These are phyloP conservation scores for Prosopocoilus inquinatus DNA, from an alignment of 2,888 invertebrate species.

Conservation along the genomic window DNA sequence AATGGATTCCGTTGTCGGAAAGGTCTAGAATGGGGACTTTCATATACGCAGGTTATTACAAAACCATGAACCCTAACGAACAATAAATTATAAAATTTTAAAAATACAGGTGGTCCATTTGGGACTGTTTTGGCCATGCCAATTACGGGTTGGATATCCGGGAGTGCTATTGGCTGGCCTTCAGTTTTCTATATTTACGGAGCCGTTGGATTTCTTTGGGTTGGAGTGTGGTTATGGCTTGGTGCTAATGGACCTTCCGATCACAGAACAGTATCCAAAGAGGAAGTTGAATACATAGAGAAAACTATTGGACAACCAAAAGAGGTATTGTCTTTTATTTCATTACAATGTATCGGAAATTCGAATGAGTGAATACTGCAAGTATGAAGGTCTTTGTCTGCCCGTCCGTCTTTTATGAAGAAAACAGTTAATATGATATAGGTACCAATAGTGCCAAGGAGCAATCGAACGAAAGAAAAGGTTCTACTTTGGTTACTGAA, in stretches of 20 bases:
- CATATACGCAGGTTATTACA: slow-evolving; percentile 56
- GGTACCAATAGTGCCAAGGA: too few relatives aligned
- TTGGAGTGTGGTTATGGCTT: slow-evolving; percentile 58
- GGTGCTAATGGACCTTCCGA: slow-evolving; percentile 66
- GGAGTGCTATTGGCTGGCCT: slow-evolving; percentile 71
- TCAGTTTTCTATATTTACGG: slow-evolving; percentile 76
- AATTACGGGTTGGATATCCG: slow-evolving; percentile 69
- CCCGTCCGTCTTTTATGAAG: too few relatives aligned
- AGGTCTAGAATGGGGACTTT: slow-evolving; percentile 67
- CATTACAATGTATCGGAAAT: background rate
- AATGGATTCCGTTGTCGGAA: slow-evolving; percentile 72
- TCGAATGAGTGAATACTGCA: background rate
- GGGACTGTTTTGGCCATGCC: slow-evolving; percentile 76
- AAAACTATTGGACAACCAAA: slow-evolving; percentile 28
- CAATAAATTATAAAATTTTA: slow-evolving; percentile 9
- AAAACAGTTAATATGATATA: too few relatives aligned
- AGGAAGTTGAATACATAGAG: slow-evolving; percentile 68
- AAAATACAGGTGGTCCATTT: slow-evolving; percentile 65
- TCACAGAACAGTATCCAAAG: slow-evolving; percentile 59
- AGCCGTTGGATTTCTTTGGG: slow-evolving; percentile 61
- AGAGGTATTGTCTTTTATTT: background rate
- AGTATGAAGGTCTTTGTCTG: too few relatives aligned
- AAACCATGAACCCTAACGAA: background rate
- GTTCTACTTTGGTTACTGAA: background rate
- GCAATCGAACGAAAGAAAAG: too few relatives aligned